These are phyloP conservation scores for Xyrauchen texanus DNA, from an alignment of 2,113 vertebrate genomes.

Conservation along the genomic window DNA sequence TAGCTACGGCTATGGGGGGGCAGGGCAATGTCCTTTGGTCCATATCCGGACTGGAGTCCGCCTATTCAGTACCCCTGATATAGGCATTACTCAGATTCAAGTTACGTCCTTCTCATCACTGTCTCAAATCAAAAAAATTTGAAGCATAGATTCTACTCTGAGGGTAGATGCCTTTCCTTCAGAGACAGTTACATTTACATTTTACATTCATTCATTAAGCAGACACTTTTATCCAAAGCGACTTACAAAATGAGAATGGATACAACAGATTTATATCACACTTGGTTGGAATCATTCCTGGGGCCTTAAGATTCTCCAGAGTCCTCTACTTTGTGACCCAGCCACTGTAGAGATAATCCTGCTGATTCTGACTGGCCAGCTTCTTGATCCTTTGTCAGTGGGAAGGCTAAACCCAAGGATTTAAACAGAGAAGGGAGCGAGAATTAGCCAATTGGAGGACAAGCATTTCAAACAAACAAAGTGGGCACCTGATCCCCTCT, in stretches of 20 bases:
- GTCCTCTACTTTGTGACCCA: constrained; percentile 49
- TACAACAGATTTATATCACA: constrained; percentile 34
- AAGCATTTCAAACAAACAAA: constrained; percentile 60
- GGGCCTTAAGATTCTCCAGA: constrained; percentile 49
- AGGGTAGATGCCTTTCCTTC: not conserved
- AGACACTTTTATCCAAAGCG: too few relatives aligned
- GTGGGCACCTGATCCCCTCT: constrained; percentile 68
- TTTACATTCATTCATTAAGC: too few relatives aligned
- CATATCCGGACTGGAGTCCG: too few relatives aligned
- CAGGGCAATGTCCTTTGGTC: too few relatives aligned
- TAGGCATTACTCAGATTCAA: too few relatives aligned
- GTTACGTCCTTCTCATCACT: not conserved
- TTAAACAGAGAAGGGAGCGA: constrained; percentile 57
- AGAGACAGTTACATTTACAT: too few relatives aligned
- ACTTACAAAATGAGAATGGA: too few relatives aligned
- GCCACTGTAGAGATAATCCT: constrained; percentile 60
- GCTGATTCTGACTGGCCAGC: constrained; percentile 54
- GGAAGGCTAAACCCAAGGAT: constrained; percentile 59
- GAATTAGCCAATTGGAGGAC: constrained; percentile 52
- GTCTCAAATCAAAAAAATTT: not conserved
- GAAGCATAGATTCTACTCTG: too few relatives aligned
- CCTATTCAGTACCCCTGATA: too few relatives aligned
- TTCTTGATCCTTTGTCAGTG: constrained; percentile 70
- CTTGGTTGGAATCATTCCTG: constrained; percentile 53
- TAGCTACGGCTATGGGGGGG: too few relatives aligned